These are phyloP conservation scores for Thera obeliscata DNA, from an alignment of 2,888 invertebrate genomes.

Conservation along the genomic window DNA sequence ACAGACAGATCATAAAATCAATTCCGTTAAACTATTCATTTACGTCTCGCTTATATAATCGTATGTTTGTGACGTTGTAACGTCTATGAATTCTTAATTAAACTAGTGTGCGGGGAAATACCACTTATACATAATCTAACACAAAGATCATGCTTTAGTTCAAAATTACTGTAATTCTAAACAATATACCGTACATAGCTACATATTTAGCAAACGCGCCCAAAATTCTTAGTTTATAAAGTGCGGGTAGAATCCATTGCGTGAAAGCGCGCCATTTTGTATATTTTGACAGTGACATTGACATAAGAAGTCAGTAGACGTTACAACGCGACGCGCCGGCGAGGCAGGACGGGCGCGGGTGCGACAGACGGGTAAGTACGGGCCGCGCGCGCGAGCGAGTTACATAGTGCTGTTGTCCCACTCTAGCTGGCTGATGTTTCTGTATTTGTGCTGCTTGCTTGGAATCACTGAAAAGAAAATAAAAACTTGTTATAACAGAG, in stretches of 20 bases:
- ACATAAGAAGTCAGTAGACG: conserved; percentile 23
- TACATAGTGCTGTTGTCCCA: conserved; percentile 93
- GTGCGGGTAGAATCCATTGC: neutral
- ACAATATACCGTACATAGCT: neutral
- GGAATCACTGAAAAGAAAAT: conserved; percentile 67
- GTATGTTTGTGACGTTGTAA: conserved; percentile 27
- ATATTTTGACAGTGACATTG: conserved; percentile 16
- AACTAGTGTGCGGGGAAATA: neutral
- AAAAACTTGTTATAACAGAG: neutral
- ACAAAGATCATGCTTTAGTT: neutral
- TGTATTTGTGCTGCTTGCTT: conserved; percentile 85
- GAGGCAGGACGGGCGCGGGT: conserved; percentile 43
- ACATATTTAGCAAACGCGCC: neutral
- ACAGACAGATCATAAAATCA: conserved; percentile 57
- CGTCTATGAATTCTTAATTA: conserved; percentile 13
- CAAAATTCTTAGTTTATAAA: neutral
- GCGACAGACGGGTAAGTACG: conserved; percentile 50
- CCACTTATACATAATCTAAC: neutral
- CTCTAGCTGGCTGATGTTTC: conserved; percentile 90
- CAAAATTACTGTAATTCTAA: neutral
- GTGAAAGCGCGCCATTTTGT: neutral
- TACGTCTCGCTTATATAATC: conserved; percentile 36
- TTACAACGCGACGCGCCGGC: conserved; percentile 36
- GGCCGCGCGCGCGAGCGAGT: conserved; percentile 54
- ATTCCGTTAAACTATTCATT: conserved; percentile 52